These are phyloP conservation scores for Meriones psammophilus DNA, from an alignment of 2,797 vertebrate genomes.

Conservation along the genomic window DNA sequence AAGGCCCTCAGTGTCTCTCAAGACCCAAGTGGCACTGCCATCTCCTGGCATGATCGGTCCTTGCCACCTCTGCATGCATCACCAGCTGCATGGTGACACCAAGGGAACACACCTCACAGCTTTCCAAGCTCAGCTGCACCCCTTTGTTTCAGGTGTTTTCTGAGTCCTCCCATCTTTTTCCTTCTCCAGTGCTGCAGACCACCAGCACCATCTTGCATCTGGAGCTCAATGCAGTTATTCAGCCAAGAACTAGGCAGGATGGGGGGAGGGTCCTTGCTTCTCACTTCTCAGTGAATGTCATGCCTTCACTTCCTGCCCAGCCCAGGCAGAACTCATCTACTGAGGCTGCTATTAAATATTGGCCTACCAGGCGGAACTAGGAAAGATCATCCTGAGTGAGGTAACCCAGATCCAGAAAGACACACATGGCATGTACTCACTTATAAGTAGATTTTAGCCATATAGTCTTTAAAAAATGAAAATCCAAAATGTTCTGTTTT, in stretches of 20 bases:
- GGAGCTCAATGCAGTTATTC: neutral
- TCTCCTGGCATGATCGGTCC: neutral
- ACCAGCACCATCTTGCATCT: neutral
- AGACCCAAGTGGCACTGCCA: neutral
- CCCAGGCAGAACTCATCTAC: neutral
- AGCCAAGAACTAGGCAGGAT: neutral
- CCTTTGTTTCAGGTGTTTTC: neutral
- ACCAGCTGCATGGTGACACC: fast-evolving
- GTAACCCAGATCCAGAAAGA: no score
- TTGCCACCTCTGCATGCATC: neutral
- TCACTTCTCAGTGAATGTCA: neutral
- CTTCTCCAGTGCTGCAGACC: neutral
- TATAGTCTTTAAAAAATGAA: no score
- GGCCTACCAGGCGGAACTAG: neutral
- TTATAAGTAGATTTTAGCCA: no score
- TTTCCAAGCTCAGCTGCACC: neutral
- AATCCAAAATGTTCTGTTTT: no score
- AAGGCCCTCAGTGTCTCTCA: neutral
- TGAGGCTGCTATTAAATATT: neutral
- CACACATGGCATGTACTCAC: no score
- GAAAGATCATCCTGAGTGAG: no score
- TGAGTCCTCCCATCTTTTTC: no score
- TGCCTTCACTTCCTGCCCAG: neutral
- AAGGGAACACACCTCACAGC: fast-evolving
- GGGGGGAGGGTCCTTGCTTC: neutral